Evolutionary conservation across 2,113 vertebrate species (phyloP).

Genomic region (Dicerorhinus sumatrensis): DNA sequence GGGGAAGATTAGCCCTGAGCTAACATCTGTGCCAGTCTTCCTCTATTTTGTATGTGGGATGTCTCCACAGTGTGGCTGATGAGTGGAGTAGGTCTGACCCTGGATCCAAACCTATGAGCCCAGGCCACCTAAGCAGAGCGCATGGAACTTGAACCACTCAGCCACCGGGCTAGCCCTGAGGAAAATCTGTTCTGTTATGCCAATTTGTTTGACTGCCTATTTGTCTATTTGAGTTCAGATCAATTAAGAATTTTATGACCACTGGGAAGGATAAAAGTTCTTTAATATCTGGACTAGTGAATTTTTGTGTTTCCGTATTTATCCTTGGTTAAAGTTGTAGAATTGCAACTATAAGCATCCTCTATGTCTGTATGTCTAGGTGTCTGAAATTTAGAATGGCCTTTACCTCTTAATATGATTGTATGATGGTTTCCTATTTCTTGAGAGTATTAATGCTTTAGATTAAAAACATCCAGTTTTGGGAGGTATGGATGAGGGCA

Average conservation of each 20-base stretch:
- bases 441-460: not conserved
- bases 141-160: too few species aligned
- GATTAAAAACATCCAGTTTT: not conserved
- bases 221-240: not conserved
- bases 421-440: not conserved
- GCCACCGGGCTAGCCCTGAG: too few species aligned
- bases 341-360: not conserved
- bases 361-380: not conserved
- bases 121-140: too few species aligned
- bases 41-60: too few species aligned
- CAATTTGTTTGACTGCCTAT: not conserved
- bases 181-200: not conserved
- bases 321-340: not conserved
- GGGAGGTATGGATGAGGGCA: not conserved
- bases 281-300: not conserved
- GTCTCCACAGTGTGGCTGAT: too few species aligned
- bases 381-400: not conserved
- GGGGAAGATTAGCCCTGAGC: too few species aligned
- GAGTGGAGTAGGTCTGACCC: too few species aligned
- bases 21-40: too few species aligned
- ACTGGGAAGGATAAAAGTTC: not conserved
- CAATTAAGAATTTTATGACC: not conserved
- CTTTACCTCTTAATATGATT: not conserved
- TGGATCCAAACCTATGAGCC: too few species aligned
- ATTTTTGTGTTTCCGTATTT: not conserved